Percentiles rank a stretch among this genome's conserved stretches.
phyloP scores from a whole-genome alignment of 2,797 vertebrate species.

The Bucorvus abyssinicus region DNA sequence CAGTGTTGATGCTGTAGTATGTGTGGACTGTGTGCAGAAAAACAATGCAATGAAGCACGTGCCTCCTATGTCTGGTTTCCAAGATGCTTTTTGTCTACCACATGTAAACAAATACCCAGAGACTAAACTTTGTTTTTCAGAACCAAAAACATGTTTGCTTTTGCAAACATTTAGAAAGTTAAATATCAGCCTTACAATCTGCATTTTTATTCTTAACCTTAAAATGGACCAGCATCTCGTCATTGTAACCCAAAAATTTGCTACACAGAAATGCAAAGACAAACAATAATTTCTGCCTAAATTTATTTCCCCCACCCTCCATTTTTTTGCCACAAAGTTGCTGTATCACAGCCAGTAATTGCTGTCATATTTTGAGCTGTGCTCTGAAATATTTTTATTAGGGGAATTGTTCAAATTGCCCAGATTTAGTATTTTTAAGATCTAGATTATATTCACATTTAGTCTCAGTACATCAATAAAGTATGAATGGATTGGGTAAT shows the following conservation, averaged over 20 bases:
- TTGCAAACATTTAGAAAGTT: background rate
- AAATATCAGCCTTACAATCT: background rate
- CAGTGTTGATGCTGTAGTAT: background rate
- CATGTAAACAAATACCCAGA: slow-evolving; percentile 21
- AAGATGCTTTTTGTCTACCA: background rate
- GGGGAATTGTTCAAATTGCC: slow-evolving; percentile 37
- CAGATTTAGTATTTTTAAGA: slow-evolving; percentile 56
- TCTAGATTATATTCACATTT: slow-evolving; percentile 58
- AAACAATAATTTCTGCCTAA: slow-evolving; percentile 5
- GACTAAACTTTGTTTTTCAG: background rate
- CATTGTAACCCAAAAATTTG: background rate
- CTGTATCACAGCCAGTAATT: slow-evolving; percentile 52
- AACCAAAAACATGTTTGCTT: background rate
- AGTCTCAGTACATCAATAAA: slow-evolving; percentile 68
- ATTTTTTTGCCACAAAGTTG: background rate
- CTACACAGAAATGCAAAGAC: background rate
- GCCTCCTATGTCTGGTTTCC: background rate
- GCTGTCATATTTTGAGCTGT: slow-evolving; percentile 41
- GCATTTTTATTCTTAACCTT: slow-evolving; percentile 36
- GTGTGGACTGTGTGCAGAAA: background rate
- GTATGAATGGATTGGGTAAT: slow-evolving; percentile 63
- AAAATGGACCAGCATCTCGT: background rate
- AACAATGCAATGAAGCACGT: background rate
- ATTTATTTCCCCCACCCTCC: background rate
- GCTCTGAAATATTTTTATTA: slow-evolving; percentile 38